Evolutionary conservation across 2,888 invertebrate genomes (phyloP), one percentile per base, ranked within the genome.

Genomic region (Acleris holmiana): DNA sequence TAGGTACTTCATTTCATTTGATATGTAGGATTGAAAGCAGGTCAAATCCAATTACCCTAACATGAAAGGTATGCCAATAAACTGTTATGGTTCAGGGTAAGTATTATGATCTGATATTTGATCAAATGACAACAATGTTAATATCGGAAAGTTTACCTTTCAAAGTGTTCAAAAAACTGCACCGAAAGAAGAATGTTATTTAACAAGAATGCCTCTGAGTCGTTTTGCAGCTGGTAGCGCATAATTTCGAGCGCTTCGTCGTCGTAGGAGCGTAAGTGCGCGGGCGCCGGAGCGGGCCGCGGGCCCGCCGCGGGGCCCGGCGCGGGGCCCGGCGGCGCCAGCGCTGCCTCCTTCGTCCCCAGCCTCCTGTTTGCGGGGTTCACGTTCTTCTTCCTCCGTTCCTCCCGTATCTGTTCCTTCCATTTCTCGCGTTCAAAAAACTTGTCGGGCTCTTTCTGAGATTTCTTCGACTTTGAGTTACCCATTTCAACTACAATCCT

Each of bases 161-260:
- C 95, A 77, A 94, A 97, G 82, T 97, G 95, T 70, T 95, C 94
- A 76, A 96, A 96, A 86, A 97, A 97, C 85, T 97, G 96, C 21
- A 96, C 92, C 15, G 95, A 94, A 80, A 97, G 93, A 61, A 96
- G 90, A 63, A 96, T 93, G 80, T 97, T 96, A 79, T 97, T 97
- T 13, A 97, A 84, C 10, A 97, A 86, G 81, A 97, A 97, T 4
- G 93, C 91, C 75, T 96, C 94, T 6, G 95, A 93, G 71, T 95
- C 94, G 6, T 91, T 90, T 50, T 91, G 85, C 17, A 96, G 90
- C 76, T 95, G 94, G 73, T 93, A 89, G 71, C 93, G 88, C 91
- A 96, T 88, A 50, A 89, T 88, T 51, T 90, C 81, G 62, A 95
- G 83, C 56, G 94, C 90, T 67, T 92, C 91, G 59, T 94, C 93